Conservation (phyloP, 2,797 vertebrate genomes). For the Aphelocoma californica region DNA sequence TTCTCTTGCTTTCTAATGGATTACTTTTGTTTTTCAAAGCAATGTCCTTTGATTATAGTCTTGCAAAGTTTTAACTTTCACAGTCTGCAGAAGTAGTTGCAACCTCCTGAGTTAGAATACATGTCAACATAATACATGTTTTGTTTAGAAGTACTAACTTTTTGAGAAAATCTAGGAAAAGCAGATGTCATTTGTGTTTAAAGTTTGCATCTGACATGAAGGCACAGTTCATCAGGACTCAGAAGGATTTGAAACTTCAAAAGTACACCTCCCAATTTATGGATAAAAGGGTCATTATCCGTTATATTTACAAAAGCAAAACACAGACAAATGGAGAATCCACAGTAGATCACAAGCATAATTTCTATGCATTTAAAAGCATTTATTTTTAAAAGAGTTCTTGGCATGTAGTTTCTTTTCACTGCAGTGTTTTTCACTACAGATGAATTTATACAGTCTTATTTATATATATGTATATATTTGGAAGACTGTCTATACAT, state of each 20-base stretch:
- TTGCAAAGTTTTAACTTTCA: conserved; percentile 32
- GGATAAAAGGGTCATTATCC: background rate
- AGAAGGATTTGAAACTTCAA: conserved; percentile 3
- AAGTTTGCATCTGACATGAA: conserved; percentile 27
- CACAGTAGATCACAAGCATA: background rate
- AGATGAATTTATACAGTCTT: background rate
- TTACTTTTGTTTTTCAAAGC: conserved; percentile 65
- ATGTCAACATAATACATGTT: background rate
- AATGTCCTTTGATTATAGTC: conserved; percentile 40
- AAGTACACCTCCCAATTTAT: background rate
- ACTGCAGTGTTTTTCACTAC: background rate
- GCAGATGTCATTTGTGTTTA: conserved; percentile 26
- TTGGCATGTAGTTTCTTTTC: conserved; percentile 22
- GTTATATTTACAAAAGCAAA: background rate
- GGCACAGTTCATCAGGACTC: conserved; percentile 7
- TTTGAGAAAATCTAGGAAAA: background rate
- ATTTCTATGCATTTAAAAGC: background rate
- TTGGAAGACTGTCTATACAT: conserved; percentile 12
- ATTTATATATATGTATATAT: background rate
- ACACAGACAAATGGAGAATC: background rate
- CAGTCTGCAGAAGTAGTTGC: conserved; percentile 27
- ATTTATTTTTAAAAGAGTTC: conserved; percentile 1
- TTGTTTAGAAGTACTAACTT: conserved; percentile 30
- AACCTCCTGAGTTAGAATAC: conserved; percentile 36
- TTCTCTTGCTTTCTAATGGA: conserved; percentile 52